These are phyloP conservation scores for Orthonychiurus folsomi DNA, from an alignment of 2,888 invertebrate species.

Conservation along the genomic window DNA sequence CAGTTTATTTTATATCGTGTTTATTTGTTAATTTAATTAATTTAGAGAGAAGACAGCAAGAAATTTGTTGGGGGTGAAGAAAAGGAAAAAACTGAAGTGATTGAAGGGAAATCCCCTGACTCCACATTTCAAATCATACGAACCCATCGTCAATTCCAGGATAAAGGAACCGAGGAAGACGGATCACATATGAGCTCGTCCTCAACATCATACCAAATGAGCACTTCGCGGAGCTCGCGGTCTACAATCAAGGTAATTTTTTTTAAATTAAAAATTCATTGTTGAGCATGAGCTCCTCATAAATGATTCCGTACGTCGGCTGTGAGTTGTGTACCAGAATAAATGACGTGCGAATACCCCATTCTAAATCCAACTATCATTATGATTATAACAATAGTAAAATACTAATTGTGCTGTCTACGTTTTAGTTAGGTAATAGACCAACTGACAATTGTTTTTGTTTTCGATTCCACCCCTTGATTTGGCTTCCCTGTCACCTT, in stretches of 20 bases:
- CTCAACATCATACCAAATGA: conserved; percentile 40
- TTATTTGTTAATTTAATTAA: too few relatives aligned
- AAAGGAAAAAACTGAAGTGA: conserved; percentile 39
- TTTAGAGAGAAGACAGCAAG: conserved; percentile 39
- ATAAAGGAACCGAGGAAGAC: conserved; percentile 25
- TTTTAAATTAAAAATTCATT: neutral
- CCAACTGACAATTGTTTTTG: neutral
- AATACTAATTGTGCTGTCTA: neutral
- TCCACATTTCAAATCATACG: conserved; percentile 38
- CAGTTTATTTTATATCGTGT: too few relatives aligned
- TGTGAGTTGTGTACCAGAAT: neutral
- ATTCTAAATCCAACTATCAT: neutral
- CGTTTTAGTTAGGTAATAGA: too few relatives aligned
- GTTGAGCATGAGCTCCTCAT: neutral
- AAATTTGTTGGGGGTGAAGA: conserved; percentile 35
- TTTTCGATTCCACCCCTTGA: neutral
- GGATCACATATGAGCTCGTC: conserved; percentile 28
- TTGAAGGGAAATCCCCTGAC: conserved; percentile 39
- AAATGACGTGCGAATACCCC: too few relatives aligned
- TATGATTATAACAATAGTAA: neutral
- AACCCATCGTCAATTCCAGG: conserved; percentile 35
- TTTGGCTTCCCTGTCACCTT: neutral
- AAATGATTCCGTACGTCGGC: neutral
- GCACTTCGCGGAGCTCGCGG: conserved; percentile 35
- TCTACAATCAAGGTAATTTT: conserved; percentile 37